Percentiles rank a stretch among this genome's conserved stretches.
phyloP scores from a whole-genome alignment of 2,888 invertebrate genomes.

The Atrina japonica region DNA sequence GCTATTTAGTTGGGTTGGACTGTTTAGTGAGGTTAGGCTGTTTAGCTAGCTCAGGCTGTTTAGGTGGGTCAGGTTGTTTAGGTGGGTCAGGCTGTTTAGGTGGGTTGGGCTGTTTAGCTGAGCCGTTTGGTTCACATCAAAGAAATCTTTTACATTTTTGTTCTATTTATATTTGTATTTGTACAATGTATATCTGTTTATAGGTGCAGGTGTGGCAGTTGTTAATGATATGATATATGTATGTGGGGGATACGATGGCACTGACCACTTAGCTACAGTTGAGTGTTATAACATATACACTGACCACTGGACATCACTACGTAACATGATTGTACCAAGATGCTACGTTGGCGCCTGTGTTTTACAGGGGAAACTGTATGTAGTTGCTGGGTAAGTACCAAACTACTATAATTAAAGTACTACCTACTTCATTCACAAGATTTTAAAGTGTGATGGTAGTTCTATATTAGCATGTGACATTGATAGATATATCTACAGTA shows the following conservation, averaged over 20 bases:
- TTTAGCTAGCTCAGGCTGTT: too few species aligned
- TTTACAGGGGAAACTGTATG: constrained; percentile 77
- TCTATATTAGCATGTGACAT: background rate
- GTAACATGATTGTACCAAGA: constrained; percentile 75
- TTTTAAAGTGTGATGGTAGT: too few species aligned
- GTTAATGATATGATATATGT: constrained; percentile 77
- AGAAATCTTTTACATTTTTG: too few species aligned
- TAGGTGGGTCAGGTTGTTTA: too few species aligned
- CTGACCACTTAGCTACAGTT: constrained; percentile 76
- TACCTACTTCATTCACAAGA: too few species aligned
- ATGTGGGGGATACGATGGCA: constrained; percentile 80
- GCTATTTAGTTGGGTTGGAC: too few species aligned
- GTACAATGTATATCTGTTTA: too few species aligned
- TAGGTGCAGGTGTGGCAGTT: constrained; percentile 79
- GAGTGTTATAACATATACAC: constrained; percentile 76
- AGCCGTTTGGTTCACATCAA: too few species aligned
- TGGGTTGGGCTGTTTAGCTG: too few species aligned
- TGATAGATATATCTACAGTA: background rate
- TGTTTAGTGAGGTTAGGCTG: too few species aligned
- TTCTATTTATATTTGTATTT: too few species aligned
- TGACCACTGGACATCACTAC: constrained; percentile 76
- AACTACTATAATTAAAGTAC: background rate
- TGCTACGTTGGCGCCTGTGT: constrained; percentile 80
- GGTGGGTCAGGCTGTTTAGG: too few species aligned
- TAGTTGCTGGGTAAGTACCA: constrained; percentile 77